These are phyloP conservation scores for Tineola bisselliella DNA, from an alignment of 2,888 invertebrate genomes.

Conservation along the genomic window DNA sequence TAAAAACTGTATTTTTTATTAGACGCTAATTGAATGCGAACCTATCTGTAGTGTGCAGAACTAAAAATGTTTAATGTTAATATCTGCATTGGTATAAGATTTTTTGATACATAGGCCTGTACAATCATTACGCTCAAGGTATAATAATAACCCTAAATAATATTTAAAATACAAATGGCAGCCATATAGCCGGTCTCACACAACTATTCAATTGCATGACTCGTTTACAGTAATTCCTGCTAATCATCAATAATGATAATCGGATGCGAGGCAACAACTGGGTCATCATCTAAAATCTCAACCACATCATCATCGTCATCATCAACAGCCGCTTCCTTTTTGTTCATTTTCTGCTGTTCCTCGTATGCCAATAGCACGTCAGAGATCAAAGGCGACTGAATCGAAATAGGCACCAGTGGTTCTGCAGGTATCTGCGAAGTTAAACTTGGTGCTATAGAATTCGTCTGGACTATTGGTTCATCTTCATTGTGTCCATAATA, in stretches of 20 bases:
- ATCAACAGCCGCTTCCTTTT: background rate
- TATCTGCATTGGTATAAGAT: too few species aligned
- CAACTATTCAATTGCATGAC: background rate
- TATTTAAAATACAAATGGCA: background rate
- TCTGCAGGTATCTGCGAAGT: background rate
- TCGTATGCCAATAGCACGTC: conserved; percentile 51
- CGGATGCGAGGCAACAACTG: conserved; percentile 22
- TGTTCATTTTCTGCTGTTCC: conserved; percentile 13
- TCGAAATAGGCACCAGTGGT: conserved; percentile 27
- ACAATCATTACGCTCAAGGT: too few species aligned
- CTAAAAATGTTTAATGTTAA: too few species aligned
- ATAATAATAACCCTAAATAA: too few species aligned
- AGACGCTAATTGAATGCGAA: too few species aligned
- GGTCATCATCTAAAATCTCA: conserved; percentile 36
- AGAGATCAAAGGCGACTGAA: conserved; percentile 51
- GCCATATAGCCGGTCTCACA: background rate
- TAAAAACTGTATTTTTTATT: too few species aligned
- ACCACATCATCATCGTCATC: conserved; percentile 24
- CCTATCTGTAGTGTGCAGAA: too few species aligned
- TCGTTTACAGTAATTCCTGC: background rate
- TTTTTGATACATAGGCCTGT: too few species aligned
- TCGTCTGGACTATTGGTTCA: conserved; percentile 16
- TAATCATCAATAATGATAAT: conserved; percentile 40
- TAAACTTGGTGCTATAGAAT: background rate
- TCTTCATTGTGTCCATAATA: conserved; percentile 51